These are phyloP conservation scores for Copidosoma floridanum DNA, from an alignment of 1,140 invertebrate genomes.

Conservation along the genomic window DNA sequence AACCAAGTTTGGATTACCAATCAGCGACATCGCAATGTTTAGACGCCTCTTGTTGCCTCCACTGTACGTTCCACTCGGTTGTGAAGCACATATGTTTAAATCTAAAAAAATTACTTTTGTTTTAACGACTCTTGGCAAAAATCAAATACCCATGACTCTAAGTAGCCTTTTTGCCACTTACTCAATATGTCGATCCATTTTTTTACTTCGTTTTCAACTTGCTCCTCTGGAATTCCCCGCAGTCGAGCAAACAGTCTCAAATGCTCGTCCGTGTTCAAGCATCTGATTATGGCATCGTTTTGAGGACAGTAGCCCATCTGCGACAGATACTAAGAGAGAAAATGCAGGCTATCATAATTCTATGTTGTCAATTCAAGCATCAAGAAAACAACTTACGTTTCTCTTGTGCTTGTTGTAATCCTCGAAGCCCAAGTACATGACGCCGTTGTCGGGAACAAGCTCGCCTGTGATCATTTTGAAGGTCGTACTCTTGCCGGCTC, in stretches of 20 bases:
- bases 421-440: conserved; percentile 49
- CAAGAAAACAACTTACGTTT: conserved; percentile 42
- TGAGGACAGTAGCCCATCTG: conserved; percentile 71
- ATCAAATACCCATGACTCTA: too few species aligned
- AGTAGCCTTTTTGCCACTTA: conserved; percentile 39
- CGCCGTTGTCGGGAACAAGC: conserved; percentile 62
- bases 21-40: conserved; percentile 87
- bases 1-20: conserved; percentile 73
- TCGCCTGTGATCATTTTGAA: conserved; percentile 82
- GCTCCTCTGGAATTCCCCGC: conserved; percentile 60
- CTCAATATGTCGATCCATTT: conserved; percentile 56
- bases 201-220: conserved; percentile 56
- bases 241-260: conserved; percentile 67
- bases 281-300: conserved; percentile 69
- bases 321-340: conserved; percentile 51
- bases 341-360: too few species aligned
- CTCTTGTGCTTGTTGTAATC: conserved; percentile 53
- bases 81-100: conserved; percentile 49
- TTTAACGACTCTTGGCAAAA: not conserved
- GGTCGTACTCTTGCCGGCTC: conserved; percentile 89
- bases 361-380: too few species aligned
- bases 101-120: conserved; percentile 32
- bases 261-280: conserved; percentile 69
- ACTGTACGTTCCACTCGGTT: conserved; percentile 66
- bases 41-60: conserved; percentile 95